Base-by-base conservation (phyloP, 2,797 vertebrate genomes). In the Sebastolobus altivelis region DNA sequence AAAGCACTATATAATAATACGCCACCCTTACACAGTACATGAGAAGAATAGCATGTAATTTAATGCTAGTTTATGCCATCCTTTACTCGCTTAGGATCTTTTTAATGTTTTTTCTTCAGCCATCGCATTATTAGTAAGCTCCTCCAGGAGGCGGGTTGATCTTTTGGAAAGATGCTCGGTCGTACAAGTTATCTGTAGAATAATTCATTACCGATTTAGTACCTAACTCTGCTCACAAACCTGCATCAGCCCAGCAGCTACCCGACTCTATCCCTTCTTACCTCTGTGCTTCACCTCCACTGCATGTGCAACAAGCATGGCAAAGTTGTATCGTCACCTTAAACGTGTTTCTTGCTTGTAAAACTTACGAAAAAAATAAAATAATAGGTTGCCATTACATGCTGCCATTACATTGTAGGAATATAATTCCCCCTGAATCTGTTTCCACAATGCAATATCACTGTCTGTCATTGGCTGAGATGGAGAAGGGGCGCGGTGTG, bases 361-460 rank as follows among this genome's bases (percentile, higher is more conserved):
- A 89, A 83, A 83, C 71, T 79, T 49, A 8, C 54, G 56, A 69
- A 83, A 56, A 43, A 27, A 66, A 69, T 49, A n/a, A 22, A 37
- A 69, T 49, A 86, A 86, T 86, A 87, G 80, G 67, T 92, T 91
- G 90, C 88, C 92, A 92, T 92, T 88, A 89, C 94, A 94, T 65
- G 85, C 87, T 91, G 87, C 87, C 93, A 91, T 91, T 35, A 86
- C 94, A 93, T 89, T 84, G 83, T 93, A 88, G 84, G 82, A 93
- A 62, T 89, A 84, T 74, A 91, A 76, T 72, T 83, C 85, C 81
- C 90, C 90, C 84, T 52, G 75, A 86, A 84, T 93, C 94, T 88
- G 72, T 96, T 95, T 92, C 95, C 93, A 93, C 95, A 84, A 94
- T 95, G 88, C 94, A 94, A 87, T 93, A 92, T 94, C 88, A 93